Percentiles rank a stretch among this genome's conserved stretches.
Evolutionary conservation across 1,140 invertebrate species (phyloP).

Genomic region (Augochlora pura): DNA sequence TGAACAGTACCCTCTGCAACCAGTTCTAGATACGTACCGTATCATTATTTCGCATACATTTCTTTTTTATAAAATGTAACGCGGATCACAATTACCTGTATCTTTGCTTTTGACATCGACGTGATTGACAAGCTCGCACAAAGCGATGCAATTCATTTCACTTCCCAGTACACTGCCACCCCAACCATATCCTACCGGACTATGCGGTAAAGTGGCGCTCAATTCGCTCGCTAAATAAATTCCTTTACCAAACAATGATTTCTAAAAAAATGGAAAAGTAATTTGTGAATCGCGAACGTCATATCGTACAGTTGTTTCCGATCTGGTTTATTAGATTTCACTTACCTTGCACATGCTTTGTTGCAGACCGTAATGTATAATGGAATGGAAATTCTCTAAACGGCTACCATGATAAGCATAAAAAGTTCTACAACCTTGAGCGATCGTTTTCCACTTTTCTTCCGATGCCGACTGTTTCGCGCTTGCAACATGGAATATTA

Average conservation of each 20-base stretch:
- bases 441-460: slow-evolving; percentile 81
- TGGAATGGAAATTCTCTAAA: slow-evolving; percentile 91
- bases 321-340: too few species aligned
- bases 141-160: slow-evolving; percentile 87
- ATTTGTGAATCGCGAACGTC: not conserved
- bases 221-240: slow-evolving; percentile 89
- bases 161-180: slow-evolving; percentile 86
- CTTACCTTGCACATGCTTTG: slow-evolving; percentile 88
- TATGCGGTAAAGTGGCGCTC: slow-evolving; percentile 85
- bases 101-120: slow-evolving; percentile 80
- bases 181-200: slow-evolving; percentile 87
- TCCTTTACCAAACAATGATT: slow-evolving; percentile 86
- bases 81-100: slow-evolving; percentile 67
- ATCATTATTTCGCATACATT: not conserved
- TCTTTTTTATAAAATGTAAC: too few species aligned
- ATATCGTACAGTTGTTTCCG: not conserved
- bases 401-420: slow-evolving; percentile 90
- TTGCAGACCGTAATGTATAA: slow-evolving; percentile 88
- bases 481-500: slow-evolving; percentile 84
- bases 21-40: slow-evolving; percentile 21
- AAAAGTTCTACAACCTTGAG: slow-evolving; percentile 82
- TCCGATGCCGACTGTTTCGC: slow-evolving; percentile 80
- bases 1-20: slow-evolving; percentile 68
- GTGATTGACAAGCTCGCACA: slow-evolving; percentile 89
- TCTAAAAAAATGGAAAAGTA: slow-evolving; percentile 76